These are phyloP conservation scores for Hycleus cichorii DNA, from an alignment of 1,140 invertebrate genomes.

Conservation along the genomic window DNA sequence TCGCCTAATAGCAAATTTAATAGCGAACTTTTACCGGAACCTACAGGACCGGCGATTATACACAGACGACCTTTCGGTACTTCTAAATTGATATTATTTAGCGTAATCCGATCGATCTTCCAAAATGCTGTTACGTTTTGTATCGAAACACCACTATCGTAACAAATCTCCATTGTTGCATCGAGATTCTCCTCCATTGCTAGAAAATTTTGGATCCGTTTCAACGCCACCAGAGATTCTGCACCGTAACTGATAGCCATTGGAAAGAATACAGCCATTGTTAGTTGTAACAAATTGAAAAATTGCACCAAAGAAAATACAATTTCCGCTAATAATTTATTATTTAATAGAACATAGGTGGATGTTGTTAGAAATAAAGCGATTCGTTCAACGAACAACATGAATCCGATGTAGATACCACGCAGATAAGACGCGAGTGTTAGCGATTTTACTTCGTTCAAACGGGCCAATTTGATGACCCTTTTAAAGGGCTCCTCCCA, in stretches of 20 bases:
- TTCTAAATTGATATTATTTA: constrained; percentile 53
- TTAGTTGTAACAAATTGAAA: constrained; percentile 59
- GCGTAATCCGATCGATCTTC: constrained; percentile 44
- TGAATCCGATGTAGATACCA: constrained; percentile 62
- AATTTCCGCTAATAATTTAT: constrained; percentile 53
- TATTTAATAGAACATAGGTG: constrained; percentile 54
- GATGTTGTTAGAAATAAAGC: constrained; percentile 61
- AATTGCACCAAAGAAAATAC: constrained; percentile 64
- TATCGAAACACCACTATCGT: constrained; percentile 36
- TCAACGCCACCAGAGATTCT: constrained; percentile 51
- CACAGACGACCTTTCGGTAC: constrained; percentile 55
- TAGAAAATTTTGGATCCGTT: constrained; percentile 54
- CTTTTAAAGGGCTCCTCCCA: constrained; percentile 63
- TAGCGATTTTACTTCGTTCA: constrained; percentile 43
- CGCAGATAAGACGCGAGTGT: constrained; percentile 58
- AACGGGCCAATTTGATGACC: constrained; percentile 50
- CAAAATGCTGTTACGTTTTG: constrained; percentile 48
- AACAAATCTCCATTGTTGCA: constrained; percentile 8
- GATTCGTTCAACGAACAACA: constrained; percentile 58
- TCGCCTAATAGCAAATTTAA: constrained; percentile 66
- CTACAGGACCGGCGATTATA: constrained; percentile 67
- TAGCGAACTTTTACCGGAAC: constrained; percentile 70
- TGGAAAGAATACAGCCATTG: constrained; percentile 65
- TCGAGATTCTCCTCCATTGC: constrained; percentile 45
- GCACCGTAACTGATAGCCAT: constrained; percentile 53